These are phyloP conservation scores for Heliconius ismenius DNA, from an alignment of 2,888 invertebrate species.

Conservation along the genomic window DNA sequence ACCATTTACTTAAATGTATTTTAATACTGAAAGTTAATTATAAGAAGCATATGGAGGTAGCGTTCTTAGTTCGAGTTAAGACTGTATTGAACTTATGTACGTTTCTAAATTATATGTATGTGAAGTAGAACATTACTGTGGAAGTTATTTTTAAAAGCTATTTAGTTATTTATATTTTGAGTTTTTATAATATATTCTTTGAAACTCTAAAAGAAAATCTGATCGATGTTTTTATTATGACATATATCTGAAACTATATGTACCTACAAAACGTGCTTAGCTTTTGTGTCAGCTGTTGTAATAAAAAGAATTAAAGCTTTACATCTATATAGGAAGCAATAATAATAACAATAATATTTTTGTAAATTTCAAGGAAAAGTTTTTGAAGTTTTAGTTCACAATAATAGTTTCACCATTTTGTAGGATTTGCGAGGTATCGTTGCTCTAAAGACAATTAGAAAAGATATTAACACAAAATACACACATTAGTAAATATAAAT, in stretches of 20 bases:
- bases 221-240: too few relatives aligned
- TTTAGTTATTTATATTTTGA: too few relatives aligned
- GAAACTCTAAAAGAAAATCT: too few relatives aligned
- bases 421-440: background rate
- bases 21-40: constrained; percentile 6
- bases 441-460: too few relatives aligned
- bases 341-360: background rate
- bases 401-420: background rate
- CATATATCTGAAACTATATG: too few relatives aligned
- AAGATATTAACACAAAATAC: too few relatives aligned
- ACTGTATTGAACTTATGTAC: background rate
- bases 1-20: background rate
- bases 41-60: background rate
- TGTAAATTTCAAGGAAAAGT: background rate
- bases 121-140: too few relatives aligned
- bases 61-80: too few relatives aligned
- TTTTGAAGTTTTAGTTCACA: background rate
- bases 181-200: too few relatives aligned
- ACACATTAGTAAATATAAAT: background rate
- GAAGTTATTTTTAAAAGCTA: too few relatives aligned
- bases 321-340: background rate
- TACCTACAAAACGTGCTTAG: background rate
- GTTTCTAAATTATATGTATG: too few relatives aligned
- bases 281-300: background rate
- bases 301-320: background rate